A percentile compares a stretch with the other conserved stretches of the same genome.
These are phyloP conservation scores for Coracias cyanogaster DNA, from an alignment of 2,797 vertebrate species.

Conservation along the genomic window DNA sequence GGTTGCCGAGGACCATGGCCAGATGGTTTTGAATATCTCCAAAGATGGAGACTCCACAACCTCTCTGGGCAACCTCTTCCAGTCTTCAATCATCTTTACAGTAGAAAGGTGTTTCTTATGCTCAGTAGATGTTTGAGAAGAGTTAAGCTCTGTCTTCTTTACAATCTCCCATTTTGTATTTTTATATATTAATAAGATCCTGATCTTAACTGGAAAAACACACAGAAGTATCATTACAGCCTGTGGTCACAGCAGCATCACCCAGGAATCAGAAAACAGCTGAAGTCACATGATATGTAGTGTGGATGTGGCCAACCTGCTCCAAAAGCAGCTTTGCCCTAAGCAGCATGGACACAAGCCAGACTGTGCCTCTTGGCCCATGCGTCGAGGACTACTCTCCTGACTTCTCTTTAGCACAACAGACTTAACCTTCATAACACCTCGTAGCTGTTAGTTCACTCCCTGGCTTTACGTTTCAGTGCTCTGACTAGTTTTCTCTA, in stretches of 20 bases:
- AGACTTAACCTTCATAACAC: not conserved
- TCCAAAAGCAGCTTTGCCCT: not conserved
- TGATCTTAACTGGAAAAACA: not conserved
- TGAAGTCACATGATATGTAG: rapidly evolving
- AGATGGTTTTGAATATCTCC: not conserved
- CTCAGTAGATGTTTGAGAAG: not conserved
- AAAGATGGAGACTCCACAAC: not conserved
- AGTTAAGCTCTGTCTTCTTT: not conserved
- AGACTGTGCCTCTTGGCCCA: not conserved
- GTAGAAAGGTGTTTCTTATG: not conserved
- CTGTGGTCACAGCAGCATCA: not conserved
- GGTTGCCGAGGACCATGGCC: not conserved
- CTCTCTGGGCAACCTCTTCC: not conserved
- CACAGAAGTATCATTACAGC: rapidly evolving
- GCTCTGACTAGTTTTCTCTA: not conserved
- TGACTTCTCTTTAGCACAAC: not conserved
- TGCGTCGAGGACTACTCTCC: not conserved
- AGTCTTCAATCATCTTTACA: not conserved
- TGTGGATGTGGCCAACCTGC: not conserved
- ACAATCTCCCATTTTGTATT: not conserved
- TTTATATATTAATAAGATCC: not conserved
- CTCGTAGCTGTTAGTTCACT: not conserved
- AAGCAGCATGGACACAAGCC: not conserved
- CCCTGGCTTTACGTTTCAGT: not conserved
- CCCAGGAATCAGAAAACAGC: not conserved